Conservation (phyloP, 64 coral and sea anemone species). For the Pocillopora verrucosa region DNA sequence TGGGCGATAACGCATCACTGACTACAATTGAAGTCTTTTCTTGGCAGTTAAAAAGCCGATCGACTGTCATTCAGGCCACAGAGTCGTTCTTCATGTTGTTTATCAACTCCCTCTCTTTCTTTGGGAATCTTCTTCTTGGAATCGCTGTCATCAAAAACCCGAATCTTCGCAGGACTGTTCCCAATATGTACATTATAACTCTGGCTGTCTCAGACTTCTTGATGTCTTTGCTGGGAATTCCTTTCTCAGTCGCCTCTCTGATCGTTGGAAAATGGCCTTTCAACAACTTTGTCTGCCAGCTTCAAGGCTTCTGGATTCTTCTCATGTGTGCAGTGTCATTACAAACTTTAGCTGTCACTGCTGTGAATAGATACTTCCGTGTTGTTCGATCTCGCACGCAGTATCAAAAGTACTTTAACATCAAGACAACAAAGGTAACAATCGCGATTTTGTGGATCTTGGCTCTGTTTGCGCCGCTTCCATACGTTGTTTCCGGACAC, state of each 20-base stretch:
- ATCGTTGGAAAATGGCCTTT: constrained; percentile 48
- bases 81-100: constrained; percentile 61
- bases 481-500: constrained; percentile 43
- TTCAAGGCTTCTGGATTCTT: constrained; percentile 61
- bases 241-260: constrained; percentile 29
- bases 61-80: background rate
- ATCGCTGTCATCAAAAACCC: constrained; percentile 45
- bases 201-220: constrained; percentile 53
- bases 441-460: constrained; percentile 49
- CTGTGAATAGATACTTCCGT: constrained; percentile 62
- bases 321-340: constrained; percentile 41
- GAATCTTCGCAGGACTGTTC: constrained; percentile 38
- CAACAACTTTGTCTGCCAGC: constrained; percentile 43
- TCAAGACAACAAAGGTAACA: constrained; percentile 56
- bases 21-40: constrained; percentile 5
- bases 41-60: constrained; percentile 18
- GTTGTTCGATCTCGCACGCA: constrained; percentile 33
- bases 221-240: constrained; percentile 56
- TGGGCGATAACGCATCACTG: background rate
- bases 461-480: constrained; percentile 61
- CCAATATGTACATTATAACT: constrained; percentile 62
- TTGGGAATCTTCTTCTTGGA: constrained; percentile 48
- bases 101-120: constrained; percentile 40
- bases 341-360: constrained; percentile 56
- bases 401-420: constrained; percentile 60